phyloP scores from a whole-genome alignment of 2,113 vertebrate species.

The Corydoras sp. region DNA sequence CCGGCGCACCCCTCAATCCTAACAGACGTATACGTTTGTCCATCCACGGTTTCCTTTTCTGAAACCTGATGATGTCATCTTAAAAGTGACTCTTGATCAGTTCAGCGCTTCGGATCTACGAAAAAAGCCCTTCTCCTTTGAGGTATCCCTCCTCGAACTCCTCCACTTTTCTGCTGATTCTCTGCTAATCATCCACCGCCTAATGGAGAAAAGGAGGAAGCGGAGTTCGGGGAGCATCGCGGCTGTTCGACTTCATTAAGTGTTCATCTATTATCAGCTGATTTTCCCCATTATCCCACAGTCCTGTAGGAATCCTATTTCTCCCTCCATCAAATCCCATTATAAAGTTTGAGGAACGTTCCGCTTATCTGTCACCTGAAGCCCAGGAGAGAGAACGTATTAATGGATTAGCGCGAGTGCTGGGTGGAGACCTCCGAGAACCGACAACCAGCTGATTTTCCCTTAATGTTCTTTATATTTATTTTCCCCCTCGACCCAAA shows the following conservation, averaged over 20 bases:
- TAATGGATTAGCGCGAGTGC: conserved; percentile 14
- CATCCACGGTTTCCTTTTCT: neutral
- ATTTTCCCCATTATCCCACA: conserved; percentile 33
- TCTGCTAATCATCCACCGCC: conserved; percentile 13
- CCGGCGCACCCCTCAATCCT: too few relatives aligned
- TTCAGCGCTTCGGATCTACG: conserved; percentile 10
- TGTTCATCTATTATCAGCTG: conserved; percentile 36
- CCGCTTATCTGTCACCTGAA: conserved; percentile 36
- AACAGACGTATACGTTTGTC: too few relatives aligned
- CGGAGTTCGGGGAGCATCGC: conserved; percentile 13
- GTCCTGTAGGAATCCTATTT: conserved; percentile 37
- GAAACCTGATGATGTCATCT: neutral
- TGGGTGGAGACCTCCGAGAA: neutral
- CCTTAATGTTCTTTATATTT: conserved; percentile 77
- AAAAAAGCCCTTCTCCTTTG: neutral
- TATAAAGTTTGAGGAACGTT: conserved; percentile 34
- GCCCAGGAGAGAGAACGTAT: conserved; percentile 50
- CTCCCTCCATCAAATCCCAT: conserved; percentile 35
- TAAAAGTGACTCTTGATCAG: conserved; percentile 6
- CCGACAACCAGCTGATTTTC: conserved; percentile 54
- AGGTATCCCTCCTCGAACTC: conserved; percentile 21
- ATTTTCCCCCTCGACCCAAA: conserved; percentile 50
- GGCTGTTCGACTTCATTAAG: conserved; percentile 39
- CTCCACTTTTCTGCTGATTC: conserved; percentile 33
- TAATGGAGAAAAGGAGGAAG: conserved; percentile 26